phyloP scores from a whole-genome alignment of 2,113 vertebrate species.

The Aviceda subcristata region DNA sequence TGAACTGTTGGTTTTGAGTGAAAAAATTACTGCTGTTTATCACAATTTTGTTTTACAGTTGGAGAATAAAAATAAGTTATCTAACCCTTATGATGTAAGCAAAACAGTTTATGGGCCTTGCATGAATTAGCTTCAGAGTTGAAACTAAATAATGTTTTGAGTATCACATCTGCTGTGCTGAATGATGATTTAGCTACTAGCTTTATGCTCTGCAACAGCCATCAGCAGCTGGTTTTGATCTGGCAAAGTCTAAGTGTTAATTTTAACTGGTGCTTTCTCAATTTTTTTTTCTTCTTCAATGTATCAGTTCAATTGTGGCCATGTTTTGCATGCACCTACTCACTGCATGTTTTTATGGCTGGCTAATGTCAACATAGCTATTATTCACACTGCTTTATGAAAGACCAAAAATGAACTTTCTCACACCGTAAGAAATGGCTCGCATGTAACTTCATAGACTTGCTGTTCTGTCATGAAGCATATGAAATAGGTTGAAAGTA shows the following conservation, averaged over 20 bases:
- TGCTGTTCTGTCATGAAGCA: slow-evolving; percentile 62
- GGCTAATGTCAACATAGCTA: slow-evolving; percentile 55
- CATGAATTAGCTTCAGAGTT: slow-evolving; percentile 71
- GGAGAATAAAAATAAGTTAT: slow-evolving; percentile 55
- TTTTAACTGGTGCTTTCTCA: slow-evolving; percentile 69
- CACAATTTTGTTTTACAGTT: slow-evolving; percentile 47
- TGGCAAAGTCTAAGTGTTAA: slow-evolving; percentile 59
- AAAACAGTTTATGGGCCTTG: slow-evolving; percentile 67
- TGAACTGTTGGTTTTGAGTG: neutral
- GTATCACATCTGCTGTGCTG: slow-evolving; percentile 63
- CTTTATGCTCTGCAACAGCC: slow-evolving; percentile 58
- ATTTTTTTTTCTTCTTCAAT: neutral
- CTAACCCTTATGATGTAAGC: slow-evolving; percentile 56
- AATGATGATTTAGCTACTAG: slow-evolving; percentile 57
- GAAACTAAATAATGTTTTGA: slow-evolving; percentile 61
- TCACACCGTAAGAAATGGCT: slow-evolving; percentile 49
- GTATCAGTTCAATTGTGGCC: slow-evolving; percentile 67
- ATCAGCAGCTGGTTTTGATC: slow-evolving; percentile 48
- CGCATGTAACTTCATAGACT: slow-evolving; percentile 62
- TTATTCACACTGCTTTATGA: slow-evolving; percentile 48
- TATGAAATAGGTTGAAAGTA: slow-evolving; percentile 63
- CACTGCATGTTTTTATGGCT: slow-evolving; percentile 73
- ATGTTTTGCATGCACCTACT: slow-evolving; percentile 72
- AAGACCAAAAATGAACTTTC: slow-evolving; percentile 70
- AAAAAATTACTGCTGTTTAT: slow-evolving; percentile 10